Percentiles rank a stretch among this genome's conserved stretches.
Conservation (phyloP, 1,140 invertebrate genomes). For the Ostrea denselamellosa region DNA sequence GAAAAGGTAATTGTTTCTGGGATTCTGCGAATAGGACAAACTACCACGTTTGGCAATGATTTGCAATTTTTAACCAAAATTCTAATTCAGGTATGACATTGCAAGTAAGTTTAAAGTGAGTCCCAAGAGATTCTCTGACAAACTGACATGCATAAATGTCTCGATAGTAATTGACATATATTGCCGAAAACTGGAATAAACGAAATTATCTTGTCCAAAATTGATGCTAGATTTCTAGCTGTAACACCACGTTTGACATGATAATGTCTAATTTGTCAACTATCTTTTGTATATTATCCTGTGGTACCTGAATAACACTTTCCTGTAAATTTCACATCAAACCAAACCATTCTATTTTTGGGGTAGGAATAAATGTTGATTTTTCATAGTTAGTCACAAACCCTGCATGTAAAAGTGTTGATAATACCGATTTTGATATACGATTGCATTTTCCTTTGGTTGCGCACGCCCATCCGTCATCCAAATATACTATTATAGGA, state of each 20-base stretch:
- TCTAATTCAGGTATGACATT: not conserved
- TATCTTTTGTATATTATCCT: not conserved
- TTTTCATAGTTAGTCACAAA: not conserved
- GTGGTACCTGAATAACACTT: not conserved
- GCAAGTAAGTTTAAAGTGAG: not conserved
- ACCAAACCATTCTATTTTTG: not conserved
- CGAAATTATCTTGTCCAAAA: not conserved
- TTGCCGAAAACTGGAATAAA: not conserved
- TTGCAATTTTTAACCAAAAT: not conserved
- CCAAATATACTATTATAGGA: no score
- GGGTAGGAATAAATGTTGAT: not conserved
- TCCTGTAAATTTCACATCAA: not conserved
- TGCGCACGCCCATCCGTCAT: no score
- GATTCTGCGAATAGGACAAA: no score
- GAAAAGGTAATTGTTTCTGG: no score
- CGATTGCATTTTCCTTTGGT: not conserved
- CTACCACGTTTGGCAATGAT: no score
- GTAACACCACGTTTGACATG: not conserved
- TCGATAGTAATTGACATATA: not conserved
- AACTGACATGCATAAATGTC: not conserved
- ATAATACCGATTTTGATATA: not conserved
- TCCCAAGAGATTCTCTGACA: not conserved
- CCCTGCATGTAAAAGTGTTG: not conserved
- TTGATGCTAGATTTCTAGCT: not conserved
- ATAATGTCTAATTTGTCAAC: not conserved